A percentile compares a stretch with the other conserved stretches of the same genome.
Conservation (phyloP, 2,113 vertebrate genomes). For the Trichomycterus rosablanca region DNA sequence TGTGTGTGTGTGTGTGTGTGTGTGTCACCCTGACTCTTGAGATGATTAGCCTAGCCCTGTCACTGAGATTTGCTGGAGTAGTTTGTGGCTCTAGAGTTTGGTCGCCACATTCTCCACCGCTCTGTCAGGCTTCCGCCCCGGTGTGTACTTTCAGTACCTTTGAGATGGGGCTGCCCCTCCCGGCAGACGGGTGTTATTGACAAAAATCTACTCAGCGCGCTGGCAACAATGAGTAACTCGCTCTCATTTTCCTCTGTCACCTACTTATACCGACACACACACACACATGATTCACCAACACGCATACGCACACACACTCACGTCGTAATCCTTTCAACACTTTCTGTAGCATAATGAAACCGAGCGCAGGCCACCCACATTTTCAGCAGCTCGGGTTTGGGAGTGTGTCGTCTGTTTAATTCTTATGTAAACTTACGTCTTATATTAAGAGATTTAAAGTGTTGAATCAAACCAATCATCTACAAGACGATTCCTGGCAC, state of each 20-base stretch:
- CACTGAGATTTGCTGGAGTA: constrained; percentile 52
- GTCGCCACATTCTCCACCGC: constrained; percentile 67
- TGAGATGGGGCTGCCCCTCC: constrained; percentile 22
- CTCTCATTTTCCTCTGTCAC: background rate
- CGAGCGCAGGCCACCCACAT: too few relatives aligned
- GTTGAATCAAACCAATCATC: too few relatives aligned
- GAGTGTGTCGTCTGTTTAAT: too few relatives aligned
- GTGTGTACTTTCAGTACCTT: constrained; percentile 22
- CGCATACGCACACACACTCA: constrained; percentile 15
- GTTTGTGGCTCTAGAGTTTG: constrained; percentile 62
- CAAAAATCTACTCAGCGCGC: background rate
- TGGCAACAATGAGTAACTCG: constrained; percentile 32
- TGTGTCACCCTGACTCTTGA: constrained; percentile 16
- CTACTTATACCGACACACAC: constrained; percentile 12
- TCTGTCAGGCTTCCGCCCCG: constrained; percentile 53
- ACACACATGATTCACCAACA: too few relatives aligned
- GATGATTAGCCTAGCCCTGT: constrained; percentile 41
- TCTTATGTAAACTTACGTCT: too few relatives aligned
- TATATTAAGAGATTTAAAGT: too few relatives aligned
- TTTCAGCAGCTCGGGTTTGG: too few relatives aligned
- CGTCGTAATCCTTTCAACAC: background rate
- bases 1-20: constrained; percentile 5
- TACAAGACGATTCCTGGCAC: too few relatives aligned
- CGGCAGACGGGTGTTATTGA: constrained; percentile 2
- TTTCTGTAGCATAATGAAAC: too few relatives aligned